Evolutionary conservation across 92 coral and sea anemone genomes (phyloP).

Genomic region (Phenganax stokvisi): DNA sequence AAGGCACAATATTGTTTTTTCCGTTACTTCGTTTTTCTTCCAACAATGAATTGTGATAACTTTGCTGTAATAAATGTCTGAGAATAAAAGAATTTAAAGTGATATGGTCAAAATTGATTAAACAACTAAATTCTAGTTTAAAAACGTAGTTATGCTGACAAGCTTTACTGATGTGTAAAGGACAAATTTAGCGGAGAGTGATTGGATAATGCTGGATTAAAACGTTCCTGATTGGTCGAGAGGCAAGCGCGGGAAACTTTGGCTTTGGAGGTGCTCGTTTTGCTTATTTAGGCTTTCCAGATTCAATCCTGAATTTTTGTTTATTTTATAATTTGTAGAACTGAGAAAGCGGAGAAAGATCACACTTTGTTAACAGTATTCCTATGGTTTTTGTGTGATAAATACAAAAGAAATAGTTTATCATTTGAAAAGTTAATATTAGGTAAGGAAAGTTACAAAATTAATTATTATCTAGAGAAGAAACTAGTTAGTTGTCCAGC

Average conservation of each 20-base stretch:
- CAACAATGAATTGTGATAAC: conserved; percentile 1
- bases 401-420: too few relatives aligned
- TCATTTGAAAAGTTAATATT: too few relatives aligned
- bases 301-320: too few relatives aligned
- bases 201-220: background rate
- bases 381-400: too few relatives aligned
- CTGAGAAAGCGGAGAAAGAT: too few relatives aligned
- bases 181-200: background rate
- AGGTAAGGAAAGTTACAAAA: too few relatives aligned
- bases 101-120: conserved; percentile 19
- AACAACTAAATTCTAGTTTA: background rate
- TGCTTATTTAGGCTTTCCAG: too few relatives aligned
- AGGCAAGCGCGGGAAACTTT: conserved; percentile 1
- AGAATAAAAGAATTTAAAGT: conserved; percentile 23
- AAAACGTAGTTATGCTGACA: background rate
- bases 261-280: background rate
- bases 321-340: too few relatives aligned
- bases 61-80: conserved; percentile 27
- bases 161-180: background rate
- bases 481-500: too few relatives aligned
- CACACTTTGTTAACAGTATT: too few relatives aligned
- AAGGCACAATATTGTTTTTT: background rate
- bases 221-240: conserved; percentile 10
- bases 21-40: background rate
- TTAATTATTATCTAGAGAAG: too few relatives aligned